Evolutionary conservation across 1,140 invertebrate genomes (phyloP).

Genomic region (Vanessa tameamea): DNA sequence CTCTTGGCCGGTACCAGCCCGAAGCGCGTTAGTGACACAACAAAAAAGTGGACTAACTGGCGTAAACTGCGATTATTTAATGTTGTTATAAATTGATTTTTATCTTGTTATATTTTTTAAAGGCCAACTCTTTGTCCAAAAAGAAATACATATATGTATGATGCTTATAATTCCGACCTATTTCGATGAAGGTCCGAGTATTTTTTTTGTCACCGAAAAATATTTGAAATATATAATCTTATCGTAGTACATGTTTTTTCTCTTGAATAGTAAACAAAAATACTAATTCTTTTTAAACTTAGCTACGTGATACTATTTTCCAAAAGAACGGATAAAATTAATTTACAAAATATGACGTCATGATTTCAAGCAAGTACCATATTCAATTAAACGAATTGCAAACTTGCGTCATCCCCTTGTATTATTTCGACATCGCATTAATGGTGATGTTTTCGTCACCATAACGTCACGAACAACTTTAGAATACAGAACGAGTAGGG

Average conservation of each 20-base stretch:
- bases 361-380: background rate
- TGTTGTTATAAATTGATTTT: background rate
- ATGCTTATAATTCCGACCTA: too few species aligned
- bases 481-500: constrained; percentile 13
- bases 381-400: constrained; percentile 21
- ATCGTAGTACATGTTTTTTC: too few species aligned
- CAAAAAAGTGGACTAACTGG: constrained; percentile 25
- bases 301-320: too few species aligned
- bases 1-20: constrained; percentile 34
- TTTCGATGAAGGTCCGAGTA: too few species aligned
- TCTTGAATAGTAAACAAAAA: too few species aligned
- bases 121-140: too few species aligned
- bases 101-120: background rate
- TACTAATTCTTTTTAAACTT: too few species aligned
- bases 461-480: constrained; percentile 23
- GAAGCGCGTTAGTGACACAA: constrained; percentile 30
- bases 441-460: constrained; percentile 16
- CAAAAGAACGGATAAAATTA: background rate
- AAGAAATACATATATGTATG: too few species aligned
- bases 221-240: too few species aligned
- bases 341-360: constrained; percentile 9
- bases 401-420: constrained; percentile 12
- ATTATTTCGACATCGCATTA: constrained; percentile 14
- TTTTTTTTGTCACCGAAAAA: too few species aligned
- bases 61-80: constrained; percentile 19